A percentile compares a stretch with the other conserved stretches of the same genome.
Evolutionary conservation across 2,797 vertebrate genomes (phyloP).

Genomic region (Scomberomorus guttatus): DNA sequence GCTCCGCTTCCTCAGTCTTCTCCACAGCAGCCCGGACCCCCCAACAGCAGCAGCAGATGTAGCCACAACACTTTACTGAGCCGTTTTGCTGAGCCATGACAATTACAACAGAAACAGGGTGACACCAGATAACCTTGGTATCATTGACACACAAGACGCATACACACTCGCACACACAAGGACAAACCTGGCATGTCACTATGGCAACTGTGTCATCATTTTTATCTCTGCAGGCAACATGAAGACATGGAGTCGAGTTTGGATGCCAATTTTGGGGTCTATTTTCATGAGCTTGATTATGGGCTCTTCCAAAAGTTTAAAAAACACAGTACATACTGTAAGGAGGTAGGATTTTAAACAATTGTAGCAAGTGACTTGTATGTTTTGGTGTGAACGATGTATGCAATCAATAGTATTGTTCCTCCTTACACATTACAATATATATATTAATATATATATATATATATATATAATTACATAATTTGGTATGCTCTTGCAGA

Average conservation of each 20-base stretch:
- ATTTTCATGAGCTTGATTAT: constrained; percentile 20
- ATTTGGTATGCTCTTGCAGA: constrained; percentile 4
- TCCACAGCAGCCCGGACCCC: constrained; percentile 52
- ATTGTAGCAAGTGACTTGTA: background rate
- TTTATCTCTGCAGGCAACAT: constrained; percentile 42
- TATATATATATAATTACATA: background rate
- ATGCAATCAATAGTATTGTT: background rate
- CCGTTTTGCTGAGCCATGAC: constrained; percentile 74
- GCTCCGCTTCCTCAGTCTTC: constrained; percentile 40
- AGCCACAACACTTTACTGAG: constrained; percentile 74
- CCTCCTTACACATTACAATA: background rate
- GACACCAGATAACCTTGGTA: constrained; percentile 63
- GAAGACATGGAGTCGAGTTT: constrained; percentile 5
- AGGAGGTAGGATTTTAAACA: background rate
- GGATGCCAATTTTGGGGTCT: background rate
- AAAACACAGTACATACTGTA: background rate
- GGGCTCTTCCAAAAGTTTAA: background rate
- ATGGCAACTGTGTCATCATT: constrained; percentile 53
- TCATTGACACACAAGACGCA: constrained; percentile 39
- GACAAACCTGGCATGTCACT: constrained; percentile 53
- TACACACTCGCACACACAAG: constrained; percentile 28
- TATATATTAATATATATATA: too few relatives aligned
- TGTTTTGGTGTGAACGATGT: too few relatives aligned
- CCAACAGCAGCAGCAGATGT: constrained; percentile 80
- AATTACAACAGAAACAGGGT: constrained; percentile 55